phyloP scores from a whole-genome alignment of 1,140 invertebrate species.

The Thaumatotibia leucotreta region DNA sequence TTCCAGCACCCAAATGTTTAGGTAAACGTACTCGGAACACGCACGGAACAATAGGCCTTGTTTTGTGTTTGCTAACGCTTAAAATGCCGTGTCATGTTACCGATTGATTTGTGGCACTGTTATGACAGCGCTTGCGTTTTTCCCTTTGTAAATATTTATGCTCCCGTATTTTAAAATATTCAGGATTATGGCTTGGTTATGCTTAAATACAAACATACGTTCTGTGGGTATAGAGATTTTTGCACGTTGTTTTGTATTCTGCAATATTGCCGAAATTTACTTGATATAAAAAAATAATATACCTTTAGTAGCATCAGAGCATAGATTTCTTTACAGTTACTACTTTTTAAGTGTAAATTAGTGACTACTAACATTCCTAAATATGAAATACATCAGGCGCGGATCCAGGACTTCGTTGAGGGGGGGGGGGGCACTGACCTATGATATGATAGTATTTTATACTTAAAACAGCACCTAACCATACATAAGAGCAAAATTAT shows the following conservation, averaged over 20 bases:
- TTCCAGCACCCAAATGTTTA: background rate
- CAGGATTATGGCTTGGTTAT: background rate
- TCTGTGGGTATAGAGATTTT: background rate
- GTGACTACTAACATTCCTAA: no score
- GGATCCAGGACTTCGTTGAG: no score
- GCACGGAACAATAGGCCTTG: conserved; percentile 5
- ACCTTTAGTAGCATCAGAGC: no score
- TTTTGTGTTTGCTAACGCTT: background rate
- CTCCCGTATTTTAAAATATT: background rate
- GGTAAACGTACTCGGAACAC: background rate
- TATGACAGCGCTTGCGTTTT: conserved; percentile 1
- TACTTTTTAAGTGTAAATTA: no score
- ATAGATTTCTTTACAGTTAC: no score
- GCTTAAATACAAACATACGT: background rate
- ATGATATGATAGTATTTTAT: no score
- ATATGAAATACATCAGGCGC: no score
- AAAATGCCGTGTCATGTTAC: background rate
- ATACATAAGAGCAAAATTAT: no score
- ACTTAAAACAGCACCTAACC: no score
- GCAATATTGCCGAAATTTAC: background rate
- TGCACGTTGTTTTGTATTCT: background rate
- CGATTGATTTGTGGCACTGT: background rate
- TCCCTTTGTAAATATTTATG: background rate
- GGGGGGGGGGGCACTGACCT: no score
- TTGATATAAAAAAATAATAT: no score